A percentile compares a stretch with the other conserved stretches of the same genome.
Conservation (phyloP, 1,140 invertebrate species). For the Melanaphis sacchari region DNA sequence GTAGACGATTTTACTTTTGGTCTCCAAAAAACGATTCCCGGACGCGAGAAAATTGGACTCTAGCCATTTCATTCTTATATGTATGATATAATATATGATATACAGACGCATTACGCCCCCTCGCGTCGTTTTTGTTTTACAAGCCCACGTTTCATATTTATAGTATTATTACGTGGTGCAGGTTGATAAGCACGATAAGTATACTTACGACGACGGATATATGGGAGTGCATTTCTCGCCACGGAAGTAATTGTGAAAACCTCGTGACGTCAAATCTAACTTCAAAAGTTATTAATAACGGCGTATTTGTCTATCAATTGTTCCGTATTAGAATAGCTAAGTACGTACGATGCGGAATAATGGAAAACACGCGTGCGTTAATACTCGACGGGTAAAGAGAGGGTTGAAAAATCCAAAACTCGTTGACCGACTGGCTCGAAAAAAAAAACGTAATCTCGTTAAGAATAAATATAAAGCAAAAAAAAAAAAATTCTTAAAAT, state of each 20-base stretch:
- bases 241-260: not conserved
- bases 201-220: not conserved
- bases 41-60: conserved; percentile 5
- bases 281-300: not conserved
- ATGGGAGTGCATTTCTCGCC: not conserved
- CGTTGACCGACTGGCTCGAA: not conserved
- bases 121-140: not conserved
- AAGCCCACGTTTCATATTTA: not conserved
- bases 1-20: not conserved
- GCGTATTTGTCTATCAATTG: not conserved
- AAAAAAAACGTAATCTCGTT: not conserved
- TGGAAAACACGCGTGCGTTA: not conserved
- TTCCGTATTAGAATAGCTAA: not conserved
- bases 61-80: not conserved
- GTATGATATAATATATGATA: not conserved
- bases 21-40: not conserved
- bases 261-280: not conserved
- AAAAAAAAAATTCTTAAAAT: not conserved
- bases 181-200: not conserved
- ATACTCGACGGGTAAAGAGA: not conserved
- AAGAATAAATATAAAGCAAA: not conserved
- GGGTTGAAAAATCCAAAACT: not conserved
- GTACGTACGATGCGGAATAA: no score
- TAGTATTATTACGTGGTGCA: not conserved
- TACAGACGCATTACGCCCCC: not conserved